Evolutionary conservation across 2,113 vertebrate genomes (phyloP).

Genomic region (Trogon surrucura): DNA sequence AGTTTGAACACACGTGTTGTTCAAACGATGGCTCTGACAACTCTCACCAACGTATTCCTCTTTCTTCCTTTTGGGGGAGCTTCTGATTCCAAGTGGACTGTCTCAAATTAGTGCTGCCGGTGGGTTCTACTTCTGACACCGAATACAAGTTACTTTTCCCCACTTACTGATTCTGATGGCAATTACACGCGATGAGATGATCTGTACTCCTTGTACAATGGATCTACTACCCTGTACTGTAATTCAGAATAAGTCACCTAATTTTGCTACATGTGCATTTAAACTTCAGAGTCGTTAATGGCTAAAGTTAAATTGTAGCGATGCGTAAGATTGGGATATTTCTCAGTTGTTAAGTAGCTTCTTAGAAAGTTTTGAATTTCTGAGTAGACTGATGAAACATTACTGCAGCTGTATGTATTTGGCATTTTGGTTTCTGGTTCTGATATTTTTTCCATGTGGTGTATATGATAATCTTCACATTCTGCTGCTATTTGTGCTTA

Average conservation of each 20-base stretch:
- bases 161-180: background rate
- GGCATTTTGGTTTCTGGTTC: background rate
- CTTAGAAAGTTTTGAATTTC: background rate
- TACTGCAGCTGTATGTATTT: background rate
- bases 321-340: background rate
- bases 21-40: background rate
- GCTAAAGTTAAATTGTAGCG: background rate
- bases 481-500: background rate
- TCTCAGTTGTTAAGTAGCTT: background rate
- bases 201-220: background rate
- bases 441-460: background rate
- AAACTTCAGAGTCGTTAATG: background rate
- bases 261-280: background rate
- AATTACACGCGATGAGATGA: background rate
- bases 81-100: background rate
- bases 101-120: background rate
- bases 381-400: background rate
- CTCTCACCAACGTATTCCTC: background rate
- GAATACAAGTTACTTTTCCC: background rate
- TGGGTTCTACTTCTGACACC: background rate
- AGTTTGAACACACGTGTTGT: background rate
- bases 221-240: background rate
- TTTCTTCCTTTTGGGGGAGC: background rate
- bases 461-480: background rate
- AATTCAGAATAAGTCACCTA: background rate